Evolutionary conservation across 2,113 vertebrate species (phyloP).

Genomic region (Heterocephalus glaber): DNA sequence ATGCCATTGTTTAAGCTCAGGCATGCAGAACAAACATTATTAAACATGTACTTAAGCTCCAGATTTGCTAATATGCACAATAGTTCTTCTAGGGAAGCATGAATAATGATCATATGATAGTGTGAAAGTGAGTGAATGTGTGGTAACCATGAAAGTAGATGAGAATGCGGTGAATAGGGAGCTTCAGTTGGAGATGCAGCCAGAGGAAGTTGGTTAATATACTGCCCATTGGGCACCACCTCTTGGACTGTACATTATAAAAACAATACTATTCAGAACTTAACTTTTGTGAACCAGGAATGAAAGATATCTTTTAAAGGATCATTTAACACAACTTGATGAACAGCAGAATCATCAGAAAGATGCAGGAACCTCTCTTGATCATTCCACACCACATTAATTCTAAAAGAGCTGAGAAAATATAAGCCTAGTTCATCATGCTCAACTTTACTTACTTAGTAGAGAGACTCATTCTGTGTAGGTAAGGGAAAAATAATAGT

Average conservation of each 20-base stretch:
- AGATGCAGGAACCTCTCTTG: constrained; percentile 49
- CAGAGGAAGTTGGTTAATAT: constrained; percentile 56
- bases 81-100: neutral
- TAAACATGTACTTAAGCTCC: neutral
- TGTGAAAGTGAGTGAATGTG: neutral
- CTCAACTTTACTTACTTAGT: neutral
- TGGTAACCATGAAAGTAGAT: neutral
- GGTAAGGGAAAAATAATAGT: neutral
- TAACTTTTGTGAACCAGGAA: constrained; percentile 54
- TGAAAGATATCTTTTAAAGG: constrained; percentile 55
- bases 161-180: neutral
- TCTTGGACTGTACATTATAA: constrained; percentile 66
- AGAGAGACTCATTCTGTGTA: neutral
- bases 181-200: constrained; percentile 12
- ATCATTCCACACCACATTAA: constrained; percentile 54
- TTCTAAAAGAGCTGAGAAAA: constrained; percentile 61
- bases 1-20: neutral
- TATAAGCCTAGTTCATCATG: neutral
- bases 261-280: constrained; percentile 48
- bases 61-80: neutral
- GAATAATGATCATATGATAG: neutral
- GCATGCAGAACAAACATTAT: neutral
- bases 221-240: constrained; percentile 67
- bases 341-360: constrained; percentile 33
- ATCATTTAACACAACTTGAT: constrained; percentile 62